phyloP scores from a whole-genome alignment of 2,797 vertebrate species.

The Linurgus olivaceus region DNA sequence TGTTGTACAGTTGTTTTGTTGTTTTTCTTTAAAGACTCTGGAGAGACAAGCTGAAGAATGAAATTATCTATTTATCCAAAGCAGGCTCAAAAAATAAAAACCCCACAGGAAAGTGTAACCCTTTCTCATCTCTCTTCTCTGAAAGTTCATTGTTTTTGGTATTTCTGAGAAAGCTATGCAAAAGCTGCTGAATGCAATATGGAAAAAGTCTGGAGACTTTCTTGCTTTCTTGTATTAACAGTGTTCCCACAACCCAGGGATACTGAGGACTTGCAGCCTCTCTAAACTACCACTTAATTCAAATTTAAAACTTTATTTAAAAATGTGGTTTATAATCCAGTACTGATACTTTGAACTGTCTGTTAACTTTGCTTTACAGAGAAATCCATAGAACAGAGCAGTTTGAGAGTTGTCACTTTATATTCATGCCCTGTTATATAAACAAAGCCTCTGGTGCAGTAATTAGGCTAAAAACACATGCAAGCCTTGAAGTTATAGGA shows the following conservation, averaged over 20 bases:
- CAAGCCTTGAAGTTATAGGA: neutral
- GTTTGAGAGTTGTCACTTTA: neutral
- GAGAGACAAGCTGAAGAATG: neutral
- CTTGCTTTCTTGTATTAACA: neutral
- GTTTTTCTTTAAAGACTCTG: constrained; percentile 23
- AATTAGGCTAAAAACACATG: neutral
- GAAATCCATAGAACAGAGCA: neutral
- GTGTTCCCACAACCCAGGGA: neutral
- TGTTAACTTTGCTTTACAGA: neutral
- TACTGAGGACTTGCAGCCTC: neutral
- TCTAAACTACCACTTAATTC: neutral
- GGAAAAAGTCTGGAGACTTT: neutral
- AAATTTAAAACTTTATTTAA: neutral
- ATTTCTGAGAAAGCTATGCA: neutral
- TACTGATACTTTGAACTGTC: neutral
- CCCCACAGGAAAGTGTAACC: neutral
- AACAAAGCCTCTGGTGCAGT: neutral
- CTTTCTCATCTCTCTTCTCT: neutral
- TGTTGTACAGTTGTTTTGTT: neutral
- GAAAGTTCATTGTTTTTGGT: neutral
- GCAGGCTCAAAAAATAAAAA: neutral
- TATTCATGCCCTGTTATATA: neutral
- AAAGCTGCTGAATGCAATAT: neutral
- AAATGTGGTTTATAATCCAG: neutral
- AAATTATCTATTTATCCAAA: constrained; percentile 1